Percentiles rank a stretch among this genome's conserved stretches.
These are phyloP conservation scores for Xanthia icteritia DNA, from an alignment of 2,888 invertebrate genomes.

Conservation along the genomic window DNA sequence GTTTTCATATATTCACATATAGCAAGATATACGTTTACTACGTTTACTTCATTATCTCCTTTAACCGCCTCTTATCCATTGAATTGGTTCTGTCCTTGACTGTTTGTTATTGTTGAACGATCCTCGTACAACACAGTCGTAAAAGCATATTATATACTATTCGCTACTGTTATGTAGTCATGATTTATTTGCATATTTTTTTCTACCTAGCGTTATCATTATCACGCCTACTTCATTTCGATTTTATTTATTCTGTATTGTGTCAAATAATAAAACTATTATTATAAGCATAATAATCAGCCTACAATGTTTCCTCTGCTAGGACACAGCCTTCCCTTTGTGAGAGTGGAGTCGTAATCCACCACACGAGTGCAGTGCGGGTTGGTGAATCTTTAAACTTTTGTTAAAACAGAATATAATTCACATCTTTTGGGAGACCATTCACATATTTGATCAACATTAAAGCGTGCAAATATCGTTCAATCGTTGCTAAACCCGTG, in stretches of 20 bases:
- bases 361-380: too few relatives aligned
- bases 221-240: neutral
- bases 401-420: neutral
- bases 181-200: constrained; percentile 31
- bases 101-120: constrained; percentile 35
- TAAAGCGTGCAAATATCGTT: constrained; percentile 43
- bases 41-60: constrained; percentile 10
- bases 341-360: too few relatives aligned
- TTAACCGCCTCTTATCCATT: constrained; percentile 1
- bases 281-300: neutral
- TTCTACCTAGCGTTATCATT: constrained; percentile 13
- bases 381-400: neutral
- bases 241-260: constrained; percentile 7
- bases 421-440: neutral
- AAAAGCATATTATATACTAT: constrained; percentile 15
- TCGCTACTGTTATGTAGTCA: constrained; percentile 23
- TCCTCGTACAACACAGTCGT: constrained; percentile 22
- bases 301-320: neutral
- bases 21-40: constrained; percentile 7
- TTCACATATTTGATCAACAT: constrained; percentile 9
- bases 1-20: constrained; percentile 12
- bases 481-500: constrained; percentile 46
- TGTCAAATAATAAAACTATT: constrained; percentile 1
- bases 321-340: neutral
- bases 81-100: constrained; percentile 12